A percentile compares a stretch with the other conserved stretches of the same genome.
phyloP scores from a whole-genome alignment of 1,140 invertebrate species.

The Idris sp. region DNA sequence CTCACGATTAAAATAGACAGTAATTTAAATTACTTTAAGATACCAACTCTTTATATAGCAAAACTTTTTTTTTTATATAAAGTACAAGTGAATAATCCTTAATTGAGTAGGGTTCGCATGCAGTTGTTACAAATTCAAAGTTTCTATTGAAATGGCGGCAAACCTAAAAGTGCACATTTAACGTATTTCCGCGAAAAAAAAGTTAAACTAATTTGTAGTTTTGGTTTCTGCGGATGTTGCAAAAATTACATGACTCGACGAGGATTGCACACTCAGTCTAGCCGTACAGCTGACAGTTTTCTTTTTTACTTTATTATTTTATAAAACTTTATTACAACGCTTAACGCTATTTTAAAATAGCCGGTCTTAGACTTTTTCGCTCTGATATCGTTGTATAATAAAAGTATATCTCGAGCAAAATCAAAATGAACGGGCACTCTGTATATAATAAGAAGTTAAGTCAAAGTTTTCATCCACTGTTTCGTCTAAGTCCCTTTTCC shows the following conservation, averaged over 20 bases:
- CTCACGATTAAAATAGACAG: too few species aligned
- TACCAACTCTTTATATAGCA: too few species aligned
- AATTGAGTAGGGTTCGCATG: conserved; percentile 6
- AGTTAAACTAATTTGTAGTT: conserved; percentile 26
- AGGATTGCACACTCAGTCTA: too few species aligned
- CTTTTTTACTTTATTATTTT: conserved; percentile 9
- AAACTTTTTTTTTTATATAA: too few species aligned
- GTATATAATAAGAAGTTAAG: conserved; percentile 44
- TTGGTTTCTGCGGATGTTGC: conserved; percentile 24
- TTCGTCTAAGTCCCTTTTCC: conserved; percentile 21
- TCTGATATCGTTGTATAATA: too few species aligned
- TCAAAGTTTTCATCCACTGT: conserved; percentile 43
- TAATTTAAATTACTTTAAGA: too few species aligned
- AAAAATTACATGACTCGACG: conserved; percentile 9
- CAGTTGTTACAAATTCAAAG: conserved; percentile 13
- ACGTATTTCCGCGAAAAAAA: conserved; percentile 20
- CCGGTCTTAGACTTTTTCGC: conserved; percentile 26
- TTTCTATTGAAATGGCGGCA: conserved; percentile 4
- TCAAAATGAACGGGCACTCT: conserved; percentile 14
- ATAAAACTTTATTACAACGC: conserved; percentile 29
- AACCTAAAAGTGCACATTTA: conserved; percentile 20
- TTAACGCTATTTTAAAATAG: conserved; percentile 19
- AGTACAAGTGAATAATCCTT: too few species aligned
- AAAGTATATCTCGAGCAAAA: conserved; percentile 14
- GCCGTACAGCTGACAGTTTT: too few species aligned